phyloP scores from a whole-genome alignment of 2,797 vertebrate species.

The Malurus leucopterus region DNA sequence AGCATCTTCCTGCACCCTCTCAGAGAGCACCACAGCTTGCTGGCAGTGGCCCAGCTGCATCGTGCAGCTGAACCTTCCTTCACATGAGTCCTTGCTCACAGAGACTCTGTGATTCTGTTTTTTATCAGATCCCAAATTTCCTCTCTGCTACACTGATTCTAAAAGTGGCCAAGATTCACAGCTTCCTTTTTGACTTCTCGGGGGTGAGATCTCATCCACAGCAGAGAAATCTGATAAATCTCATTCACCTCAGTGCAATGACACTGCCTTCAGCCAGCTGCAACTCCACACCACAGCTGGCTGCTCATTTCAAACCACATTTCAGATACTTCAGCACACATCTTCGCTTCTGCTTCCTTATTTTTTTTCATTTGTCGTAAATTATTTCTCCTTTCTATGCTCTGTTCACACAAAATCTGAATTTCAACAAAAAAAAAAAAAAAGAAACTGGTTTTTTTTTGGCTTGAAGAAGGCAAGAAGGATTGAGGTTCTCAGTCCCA shows the following conservation, averaged over 20 bases:
- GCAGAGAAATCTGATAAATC: neutral
- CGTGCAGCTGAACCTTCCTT: neutral
- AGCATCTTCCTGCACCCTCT: neutral
- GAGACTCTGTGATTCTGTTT: neutral
- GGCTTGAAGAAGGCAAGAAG: neutral
- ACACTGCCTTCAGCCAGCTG: neutral
- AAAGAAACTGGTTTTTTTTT: neutral
- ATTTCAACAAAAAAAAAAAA: neutral
- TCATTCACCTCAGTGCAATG: neutral
- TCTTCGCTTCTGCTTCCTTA: neutral
- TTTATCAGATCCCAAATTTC: neutral
- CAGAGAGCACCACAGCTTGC: neutral
- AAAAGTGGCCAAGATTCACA: neutral
- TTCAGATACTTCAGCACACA: neutral
- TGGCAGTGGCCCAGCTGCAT: rapidly evolving
- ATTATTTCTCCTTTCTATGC: neutral
- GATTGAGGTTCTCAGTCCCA: neutral
- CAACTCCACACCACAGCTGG: neutral
- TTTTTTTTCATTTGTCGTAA: neutral
- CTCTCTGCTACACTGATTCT: neutral
- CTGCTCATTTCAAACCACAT: neutral
- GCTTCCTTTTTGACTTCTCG: neutral
- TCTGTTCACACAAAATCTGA: neutral
- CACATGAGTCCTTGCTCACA: neutral
- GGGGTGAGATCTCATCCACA: neutral